Evolutionary conservation across 2,888 invertebrate genomes (phyloP).

Genomic region (Erynnis tages): DNA sequence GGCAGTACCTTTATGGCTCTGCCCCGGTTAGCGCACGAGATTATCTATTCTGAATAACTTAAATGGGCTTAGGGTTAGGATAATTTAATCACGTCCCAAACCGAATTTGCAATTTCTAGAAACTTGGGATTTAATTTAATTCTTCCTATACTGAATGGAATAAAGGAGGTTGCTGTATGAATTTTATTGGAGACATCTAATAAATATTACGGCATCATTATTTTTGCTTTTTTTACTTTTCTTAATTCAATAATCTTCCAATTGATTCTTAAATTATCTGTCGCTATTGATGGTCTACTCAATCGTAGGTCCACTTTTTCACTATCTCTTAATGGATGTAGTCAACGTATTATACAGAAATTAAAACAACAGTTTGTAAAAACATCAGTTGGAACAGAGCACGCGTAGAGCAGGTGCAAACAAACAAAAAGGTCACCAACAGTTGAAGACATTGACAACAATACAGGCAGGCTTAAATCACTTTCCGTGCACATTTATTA

Average conservation of each 20-base stretch:
- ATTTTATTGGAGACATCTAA: neutral
- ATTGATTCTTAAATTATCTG: no score
- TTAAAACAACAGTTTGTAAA: no score
- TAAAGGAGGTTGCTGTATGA: no score
- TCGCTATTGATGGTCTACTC: no score
- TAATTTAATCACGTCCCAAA: slow-evolving; percentile 6
- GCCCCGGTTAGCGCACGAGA: slow-evolving; percentile 14
- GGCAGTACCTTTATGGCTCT: slow-evolving; percentile 11
- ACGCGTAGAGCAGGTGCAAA: slow-evolving; percentile 17
- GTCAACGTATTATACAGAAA: no score
- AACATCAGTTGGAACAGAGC: no score
- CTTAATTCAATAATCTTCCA: no score
- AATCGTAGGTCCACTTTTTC: no score
- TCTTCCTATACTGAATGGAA: neutral
- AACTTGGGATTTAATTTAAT: neutral
- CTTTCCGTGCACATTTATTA: slow-evolving; percentile 11
- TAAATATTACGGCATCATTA: neutral
- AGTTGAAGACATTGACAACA: slow-evolving; percentile 13
- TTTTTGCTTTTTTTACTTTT: no score
- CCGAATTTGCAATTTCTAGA: neutral
- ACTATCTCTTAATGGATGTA: no score
- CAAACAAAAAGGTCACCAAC: slow-evolving; percentile 20
- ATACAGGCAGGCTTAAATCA: slow-evolving; percentile 7
- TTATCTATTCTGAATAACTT: slow-evolving; percentile 25
- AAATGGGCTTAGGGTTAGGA: slow-evolving; percentile 12